Conservation (phyloP, 2,797 vertebrate species). For the Lutjanus argentimaculatus region DNA sequence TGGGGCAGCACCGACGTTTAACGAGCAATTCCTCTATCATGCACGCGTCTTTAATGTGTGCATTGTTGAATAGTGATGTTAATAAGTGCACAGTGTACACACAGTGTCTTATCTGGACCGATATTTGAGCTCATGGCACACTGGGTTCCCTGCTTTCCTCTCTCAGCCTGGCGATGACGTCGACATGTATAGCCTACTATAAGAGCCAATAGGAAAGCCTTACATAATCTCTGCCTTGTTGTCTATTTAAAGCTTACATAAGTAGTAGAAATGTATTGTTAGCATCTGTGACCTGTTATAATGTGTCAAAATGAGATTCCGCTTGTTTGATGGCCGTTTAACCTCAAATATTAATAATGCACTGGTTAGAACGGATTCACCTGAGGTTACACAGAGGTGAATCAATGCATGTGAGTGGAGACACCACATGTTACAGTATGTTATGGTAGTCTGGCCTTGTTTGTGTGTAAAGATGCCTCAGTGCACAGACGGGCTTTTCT, state of each 20-base stretch:
- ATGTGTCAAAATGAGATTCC: background rate
- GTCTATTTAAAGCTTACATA: slow-evolving; percentile 74
- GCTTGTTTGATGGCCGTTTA: background rate
- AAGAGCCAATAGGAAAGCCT: slow-evolving; percentile 60
- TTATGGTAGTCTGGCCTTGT: background rate
- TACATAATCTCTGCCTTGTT: slow-evolving; percentile 69
- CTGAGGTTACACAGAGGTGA: background rate
- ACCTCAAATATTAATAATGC: too few relatives aligned
- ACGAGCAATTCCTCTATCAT: background rate
- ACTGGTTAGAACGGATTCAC: background rate
- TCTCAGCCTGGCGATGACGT: slow-evolving; percentile 66
- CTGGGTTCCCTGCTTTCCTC: slow-evolving; percentile 7
- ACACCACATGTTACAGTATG: slow-evolving; percentile 27
- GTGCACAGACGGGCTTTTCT: slow-evolving; percentile 42
- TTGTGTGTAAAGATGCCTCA: background rate
- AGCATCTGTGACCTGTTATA: background rate
- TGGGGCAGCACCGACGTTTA: background rate
- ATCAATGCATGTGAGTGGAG: background rate
- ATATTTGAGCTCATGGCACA: slow-evolving; percentile 10
- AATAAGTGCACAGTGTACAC: background rate
- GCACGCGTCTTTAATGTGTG: fast-evolving
- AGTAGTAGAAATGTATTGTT: slow-evolving; percentile 51
- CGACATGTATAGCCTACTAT: slow-evolving; percentile 51
- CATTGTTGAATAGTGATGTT: fast-evolving
- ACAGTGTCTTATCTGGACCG: background rate